Evolutionary conservation across 2,113 vertebrate genomes (phyloP).

Genomic region (Eulemur rufifrons): DNA sequence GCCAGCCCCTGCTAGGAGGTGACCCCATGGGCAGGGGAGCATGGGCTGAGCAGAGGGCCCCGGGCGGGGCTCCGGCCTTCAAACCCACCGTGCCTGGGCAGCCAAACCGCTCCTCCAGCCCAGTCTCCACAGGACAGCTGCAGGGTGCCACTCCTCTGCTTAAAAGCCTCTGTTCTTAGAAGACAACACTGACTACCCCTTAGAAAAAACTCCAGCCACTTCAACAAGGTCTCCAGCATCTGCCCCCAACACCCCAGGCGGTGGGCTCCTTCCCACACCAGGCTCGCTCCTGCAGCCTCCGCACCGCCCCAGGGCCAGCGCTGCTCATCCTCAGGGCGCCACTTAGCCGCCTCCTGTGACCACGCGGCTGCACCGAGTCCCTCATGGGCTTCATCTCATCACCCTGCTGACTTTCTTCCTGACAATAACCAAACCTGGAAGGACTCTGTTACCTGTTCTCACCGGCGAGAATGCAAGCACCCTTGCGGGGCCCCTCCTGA

Average conservation of each 20-base stretch:
- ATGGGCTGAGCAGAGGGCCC: background rate
- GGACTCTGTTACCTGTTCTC: background rate
- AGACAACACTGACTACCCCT: background rate
- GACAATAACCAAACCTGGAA: background rate
- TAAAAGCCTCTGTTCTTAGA: background rate
- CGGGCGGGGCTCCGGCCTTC: background rate
- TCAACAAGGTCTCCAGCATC: background rate
- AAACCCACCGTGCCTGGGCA: background rate
- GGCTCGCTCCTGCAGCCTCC: background rate
- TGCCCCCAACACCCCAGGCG: background rate
- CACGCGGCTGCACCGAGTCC: background rate
- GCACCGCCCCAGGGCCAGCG: background rate
- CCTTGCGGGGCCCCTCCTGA: background rate
- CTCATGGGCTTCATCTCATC: background rate
- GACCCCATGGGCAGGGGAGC: background rate
- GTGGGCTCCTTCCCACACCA: background rate
- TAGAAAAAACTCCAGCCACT: background rate
- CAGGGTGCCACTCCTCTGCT: background rate
- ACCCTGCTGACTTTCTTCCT: background rate
- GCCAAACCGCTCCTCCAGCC: background rate
- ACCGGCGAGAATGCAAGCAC: background rate
- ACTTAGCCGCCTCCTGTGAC: background rate
- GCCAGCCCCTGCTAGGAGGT: background rate
- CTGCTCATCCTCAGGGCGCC: background rate
- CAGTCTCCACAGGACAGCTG: background rate